These are phyloP conservation scores for Acanthornis magna DNA, from an alignment of 2,797 vertebrate genomes.

Conservation along the genomic window DNA sequence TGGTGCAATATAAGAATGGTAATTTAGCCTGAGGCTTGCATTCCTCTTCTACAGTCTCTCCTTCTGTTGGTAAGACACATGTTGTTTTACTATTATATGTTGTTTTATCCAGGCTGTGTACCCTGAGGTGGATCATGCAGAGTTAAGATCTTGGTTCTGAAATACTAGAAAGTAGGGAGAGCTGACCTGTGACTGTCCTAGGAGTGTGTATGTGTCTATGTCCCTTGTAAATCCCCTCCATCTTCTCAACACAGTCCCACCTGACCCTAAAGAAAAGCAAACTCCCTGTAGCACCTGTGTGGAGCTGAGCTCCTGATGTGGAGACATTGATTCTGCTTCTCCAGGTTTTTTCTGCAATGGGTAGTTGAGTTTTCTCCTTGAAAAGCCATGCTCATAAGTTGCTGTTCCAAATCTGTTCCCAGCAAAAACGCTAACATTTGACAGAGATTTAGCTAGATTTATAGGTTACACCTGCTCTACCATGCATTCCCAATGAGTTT, in stretches of 20 bases:
- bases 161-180: background rate
- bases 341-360: background rate
- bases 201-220: background rate
- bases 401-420: background rate
- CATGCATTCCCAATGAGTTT: background rate
- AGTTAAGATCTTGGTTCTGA: background rate
- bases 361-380: background rate
- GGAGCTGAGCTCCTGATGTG: rapidly evolving
- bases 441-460: background rate
- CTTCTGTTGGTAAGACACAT: background rate
- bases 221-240: background rate
- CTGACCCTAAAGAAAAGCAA: background rate
- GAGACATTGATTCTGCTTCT: background rate
- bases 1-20: background rate
- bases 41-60: background rate
- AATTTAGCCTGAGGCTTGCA: background rate
- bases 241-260: background rate
- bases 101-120: background rate
- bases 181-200: background rate
- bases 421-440: background rate
- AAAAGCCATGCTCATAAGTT: background rate
- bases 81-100: background rate
- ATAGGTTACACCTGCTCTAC: background rate
- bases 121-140: background rate
- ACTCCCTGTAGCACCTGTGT: rapidly evolving